A percentile compares a stretch with the other conserved stretches of the same genome.
These are phyloP conservation scores for Zygothrica quintamaculata DNA, from an alignment of 2,888 invertebrate species.

Conservation along the genomic window DNA sequence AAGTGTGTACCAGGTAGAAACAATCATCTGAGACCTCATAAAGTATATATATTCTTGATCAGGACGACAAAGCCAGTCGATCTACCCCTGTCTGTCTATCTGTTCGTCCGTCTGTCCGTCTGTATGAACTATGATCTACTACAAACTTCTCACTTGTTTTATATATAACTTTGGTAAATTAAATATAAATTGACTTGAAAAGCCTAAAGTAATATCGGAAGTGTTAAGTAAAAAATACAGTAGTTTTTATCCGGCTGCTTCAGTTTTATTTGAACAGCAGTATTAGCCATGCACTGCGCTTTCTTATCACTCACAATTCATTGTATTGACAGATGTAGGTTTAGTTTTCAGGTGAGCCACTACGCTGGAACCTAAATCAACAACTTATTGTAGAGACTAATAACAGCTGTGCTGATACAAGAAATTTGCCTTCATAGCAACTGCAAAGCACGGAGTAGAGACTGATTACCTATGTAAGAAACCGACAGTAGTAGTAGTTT, in stretches of 20 bases:
- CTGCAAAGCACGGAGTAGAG: constrained; percentile 4
- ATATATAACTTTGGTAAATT: too few relatives aligned
- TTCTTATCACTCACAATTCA: constrained; percentile 7
- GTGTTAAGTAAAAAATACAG: neutral
- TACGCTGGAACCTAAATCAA: constrained; percentile 32
- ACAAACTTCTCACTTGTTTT: too few relatives aligned
- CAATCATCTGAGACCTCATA: too few relatives aligned
- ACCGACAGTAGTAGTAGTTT: constrained; percentile 3
- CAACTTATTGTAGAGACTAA: constrained; percentile 21
- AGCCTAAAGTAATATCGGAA: constrained; percentile 13
- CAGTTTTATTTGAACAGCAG: constrained; percentile 36
- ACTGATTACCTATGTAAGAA: too few relatives aligned
- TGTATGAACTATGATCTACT: too few relatives aligned
- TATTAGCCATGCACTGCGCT: neutral
- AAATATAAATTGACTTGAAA: too few relatives aligned
- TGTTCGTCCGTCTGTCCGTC: too few relatives aligned
- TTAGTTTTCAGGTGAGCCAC: constrained; percentile 6
- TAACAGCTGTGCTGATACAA: constrained; percentile 43
- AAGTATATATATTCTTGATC: too few relatives aligned
- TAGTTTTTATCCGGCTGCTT: constrained; percentile 2
- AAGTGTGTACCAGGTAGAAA: too few relatives aligned
- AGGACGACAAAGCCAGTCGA: too few relatives aligned
- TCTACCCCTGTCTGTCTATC: too few relatives aligned
- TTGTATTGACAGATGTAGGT: constrained; percentile 17
- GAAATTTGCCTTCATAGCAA: constrained; percentile 11